Evolutionary conservation across 2,113 vertebrate genomes (phyloP).

Genomic region (Istiophorus platypterus): DNA sequence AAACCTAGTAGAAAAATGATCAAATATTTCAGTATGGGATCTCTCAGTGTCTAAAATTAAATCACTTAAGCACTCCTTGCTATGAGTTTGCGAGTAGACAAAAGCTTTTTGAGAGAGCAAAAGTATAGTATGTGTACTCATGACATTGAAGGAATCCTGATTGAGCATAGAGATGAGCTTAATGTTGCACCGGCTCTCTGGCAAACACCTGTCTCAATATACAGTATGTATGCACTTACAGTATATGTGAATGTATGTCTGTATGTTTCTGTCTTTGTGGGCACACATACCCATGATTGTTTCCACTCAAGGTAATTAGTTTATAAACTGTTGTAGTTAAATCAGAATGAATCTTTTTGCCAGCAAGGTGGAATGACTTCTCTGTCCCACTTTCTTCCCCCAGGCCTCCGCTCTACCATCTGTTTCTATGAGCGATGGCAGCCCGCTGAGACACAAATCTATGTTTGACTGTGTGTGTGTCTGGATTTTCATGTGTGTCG

Average conservation of each 20-base stretch:
- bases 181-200: constrained; percentile 20
- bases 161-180: neutral
- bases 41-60: constrained; percentile 80
- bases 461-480: constrained; percentile 25
- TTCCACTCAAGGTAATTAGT: constrained; percentile 52
- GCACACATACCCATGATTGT: neutral
- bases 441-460: constrained; percentile 55
- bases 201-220: constrained; percentile 8
- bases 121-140: constrained; percentile 32
- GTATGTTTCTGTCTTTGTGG: neutral
- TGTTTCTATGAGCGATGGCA: constrained; percentile 60
- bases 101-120: constrained; percentile 42
- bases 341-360: constrained; percentile 56
- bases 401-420: constrained; percentile 53
- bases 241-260: neutral
- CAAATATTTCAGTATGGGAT: constrained; percentile 69
- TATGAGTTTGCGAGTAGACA: constrained; percentile 63
- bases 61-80: constrained; percentile 73
- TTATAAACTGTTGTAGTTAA: constrained; percentile 34
- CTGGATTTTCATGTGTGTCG: constrained; percentile 22
- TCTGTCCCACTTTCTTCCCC: constrained; percentile 54
- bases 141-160: constrained; percentile 63
- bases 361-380: constrained; percentile 33
- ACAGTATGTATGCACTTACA: neutral
- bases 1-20: constrained; percentile 56